A percentile compares a stretch with the other conserved stretches of the same genome.
Evolutionary conservation across 2,797 vertebrate species (phyloP).

Genomic region (Sebastes baramenuke): DNA sequence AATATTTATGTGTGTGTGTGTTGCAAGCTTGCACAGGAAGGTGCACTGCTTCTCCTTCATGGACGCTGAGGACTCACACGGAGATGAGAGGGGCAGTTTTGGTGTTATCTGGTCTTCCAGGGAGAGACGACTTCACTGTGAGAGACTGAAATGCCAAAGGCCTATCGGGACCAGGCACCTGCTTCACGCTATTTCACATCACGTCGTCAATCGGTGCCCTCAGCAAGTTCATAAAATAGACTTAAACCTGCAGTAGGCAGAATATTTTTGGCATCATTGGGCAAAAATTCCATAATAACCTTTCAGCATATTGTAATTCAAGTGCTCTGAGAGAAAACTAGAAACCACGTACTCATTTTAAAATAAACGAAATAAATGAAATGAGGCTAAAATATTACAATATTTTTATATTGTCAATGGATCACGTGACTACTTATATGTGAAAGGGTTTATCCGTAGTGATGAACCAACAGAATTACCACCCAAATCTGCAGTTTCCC

Average conservation of each 20-base stretch:
- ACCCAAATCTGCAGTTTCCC: too few species aligned
- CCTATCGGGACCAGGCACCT: conserved; percentile 40
- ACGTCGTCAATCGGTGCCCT: not conserved
- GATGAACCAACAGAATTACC: too few species aligned
- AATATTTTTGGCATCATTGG: too few species aligned
- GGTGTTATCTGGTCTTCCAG: conserved; percentile 31
- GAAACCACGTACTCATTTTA: not conserved
- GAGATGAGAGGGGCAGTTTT: conserved; percentile 34
- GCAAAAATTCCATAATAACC: too few species aligned
- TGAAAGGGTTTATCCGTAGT: too few species aligned
- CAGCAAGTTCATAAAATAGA: not conserved
- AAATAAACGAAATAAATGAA: not conserved
- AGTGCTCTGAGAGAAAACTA: too few species aligned
- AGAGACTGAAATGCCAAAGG: conserved; percentile 27
- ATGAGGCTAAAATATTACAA: too few species aligned
- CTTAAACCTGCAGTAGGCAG: too few species aligned
- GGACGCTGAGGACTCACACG: conserved; percentile 1
- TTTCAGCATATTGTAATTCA: too few species aligned
- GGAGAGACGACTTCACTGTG: conserved; percentile 11
- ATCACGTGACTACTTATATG: too few species aligned
- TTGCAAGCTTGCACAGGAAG: conserved; percentile 13
- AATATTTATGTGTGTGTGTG: conserved; percentile 34
- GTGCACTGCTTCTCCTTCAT: not conserved
- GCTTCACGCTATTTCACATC: conserved; percentile 11
- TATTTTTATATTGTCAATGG: too few species aligned